Conservation (phyloP, 2,888 invertebrate genomes). For the Congeria kusceri region DNA sequence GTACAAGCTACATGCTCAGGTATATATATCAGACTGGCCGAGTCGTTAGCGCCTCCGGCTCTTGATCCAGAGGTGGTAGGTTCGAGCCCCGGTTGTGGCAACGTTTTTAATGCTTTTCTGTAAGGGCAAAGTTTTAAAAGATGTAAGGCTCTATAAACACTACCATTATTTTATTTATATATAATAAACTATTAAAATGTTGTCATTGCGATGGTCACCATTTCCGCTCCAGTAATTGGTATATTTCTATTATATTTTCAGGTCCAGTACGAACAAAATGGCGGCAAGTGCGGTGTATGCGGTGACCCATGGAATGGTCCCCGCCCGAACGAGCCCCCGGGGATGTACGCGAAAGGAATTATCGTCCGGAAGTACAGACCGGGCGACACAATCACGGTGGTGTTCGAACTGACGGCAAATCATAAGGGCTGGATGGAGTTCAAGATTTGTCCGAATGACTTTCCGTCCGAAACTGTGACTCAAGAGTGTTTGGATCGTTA, state of each 20-base stretch:
- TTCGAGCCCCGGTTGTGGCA: no score
- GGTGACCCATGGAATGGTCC: conserved; percentile 91
- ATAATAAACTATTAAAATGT: no score
- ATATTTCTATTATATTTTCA: conserved; percentile 43
- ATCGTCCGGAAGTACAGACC: conserved; percentile 80
- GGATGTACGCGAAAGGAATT: conserved; percentile 82
- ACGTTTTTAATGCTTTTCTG: no score
- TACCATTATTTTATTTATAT: no score
- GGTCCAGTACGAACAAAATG: conserved; percentile 77
- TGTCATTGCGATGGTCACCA: no score
- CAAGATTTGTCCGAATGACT: conserved; percentile 80
- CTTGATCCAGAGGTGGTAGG: no score
- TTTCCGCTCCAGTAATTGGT: no score
- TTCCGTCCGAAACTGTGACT: conserved; percentile 70
- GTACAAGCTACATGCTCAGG: no score
- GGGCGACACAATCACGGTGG: conserved; percentile 81
- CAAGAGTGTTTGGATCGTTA: conserved; percentile 80
- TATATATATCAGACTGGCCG: no score
- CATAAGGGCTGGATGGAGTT: conserved; percentile 84
- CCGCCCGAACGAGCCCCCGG: conserved; percentile 83
- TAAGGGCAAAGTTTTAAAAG: no score
- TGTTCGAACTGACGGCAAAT: conserved; percentile 83
- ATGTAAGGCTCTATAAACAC: no score
- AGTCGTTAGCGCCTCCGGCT: no score
- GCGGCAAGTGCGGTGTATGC: conserved; percentile 94